phyloP scores from a whole-genome alignment of 2,888 invertebrate species.

The Cosmia pyralina region DNA sequence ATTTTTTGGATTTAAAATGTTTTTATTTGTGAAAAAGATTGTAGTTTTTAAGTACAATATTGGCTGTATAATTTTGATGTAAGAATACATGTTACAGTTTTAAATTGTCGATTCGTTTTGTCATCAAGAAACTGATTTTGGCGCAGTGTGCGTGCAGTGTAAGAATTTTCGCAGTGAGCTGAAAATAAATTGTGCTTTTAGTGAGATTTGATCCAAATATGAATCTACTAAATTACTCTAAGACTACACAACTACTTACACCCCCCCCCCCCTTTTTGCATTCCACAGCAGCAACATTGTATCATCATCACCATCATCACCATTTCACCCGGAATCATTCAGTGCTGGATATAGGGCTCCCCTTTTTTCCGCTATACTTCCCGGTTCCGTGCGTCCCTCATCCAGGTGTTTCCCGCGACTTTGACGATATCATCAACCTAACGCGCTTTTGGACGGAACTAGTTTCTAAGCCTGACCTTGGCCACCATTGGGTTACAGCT shows the following conservation, averaged over 20 bases:
- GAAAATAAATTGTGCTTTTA: not conserved
- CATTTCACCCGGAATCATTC: too few species aligned
- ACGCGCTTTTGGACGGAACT: too few species aligned
- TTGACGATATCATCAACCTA: too few species aligned
- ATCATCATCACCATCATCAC: too few species aligned
- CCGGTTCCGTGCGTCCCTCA: too few species aligned
- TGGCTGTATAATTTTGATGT: conserved; percentile 7
- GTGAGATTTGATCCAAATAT: not conserved
- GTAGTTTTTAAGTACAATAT: conserved; percentile 37
- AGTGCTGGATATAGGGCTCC: too few species aligned
- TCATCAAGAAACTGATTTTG: not conserved
- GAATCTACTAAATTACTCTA: not conserved
- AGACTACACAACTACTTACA: too few species aligned
- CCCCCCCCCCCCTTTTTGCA: too few species aligned
- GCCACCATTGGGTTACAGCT: too few species aligned
- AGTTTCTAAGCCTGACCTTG: too few species aligned
- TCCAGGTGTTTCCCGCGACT: too few species aligned
- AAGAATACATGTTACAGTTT: not conserved
- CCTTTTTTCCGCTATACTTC: too few species aligned
- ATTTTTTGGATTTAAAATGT: conserved; percentile 76
- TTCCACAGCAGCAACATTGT: not conserved
- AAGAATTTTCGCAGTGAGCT: not conserved
- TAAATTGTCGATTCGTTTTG: not conserved
- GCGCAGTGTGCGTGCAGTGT: not conserved
- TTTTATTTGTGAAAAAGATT: conserved; percentile 77